Evolutionary conservation across 2,797 vertebrate species (phyloP).

Genomic region (Pachyuromys duprasi): DNA sequence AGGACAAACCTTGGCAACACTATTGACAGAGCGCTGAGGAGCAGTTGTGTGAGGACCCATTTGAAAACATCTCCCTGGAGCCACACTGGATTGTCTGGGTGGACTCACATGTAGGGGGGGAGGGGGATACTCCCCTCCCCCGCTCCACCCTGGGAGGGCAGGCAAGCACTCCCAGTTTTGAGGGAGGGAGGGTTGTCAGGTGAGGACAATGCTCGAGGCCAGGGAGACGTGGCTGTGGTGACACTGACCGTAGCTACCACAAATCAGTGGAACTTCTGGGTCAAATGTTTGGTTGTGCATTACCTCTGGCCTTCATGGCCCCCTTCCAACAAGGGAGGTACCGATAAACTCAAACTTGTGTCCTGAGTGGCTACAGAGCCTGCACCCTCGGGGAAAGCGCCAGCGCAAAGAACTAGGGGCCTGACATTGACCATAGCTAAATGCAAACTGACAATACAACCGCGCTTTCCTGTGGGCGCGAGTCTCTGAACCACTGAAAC

Average conservation of each 20-base stretch:
- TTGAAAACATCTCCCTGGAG: neutral
- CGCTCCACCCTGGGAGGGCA: accelerated
- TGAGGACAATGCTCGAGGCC: neutral
- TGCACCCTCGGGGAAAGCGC: neutral
- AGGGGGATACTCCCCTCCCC: neutral
- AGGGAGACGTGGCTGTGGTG: neutral
- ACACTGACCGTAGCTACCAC: accelerated
- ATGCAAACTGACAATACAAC: neutral
- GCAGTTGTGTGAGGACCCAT: neutral
- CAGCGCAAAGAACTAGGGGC: neutral
- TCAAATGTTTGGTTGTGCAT: accelerated
- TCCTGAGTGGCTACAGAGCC: neutral
- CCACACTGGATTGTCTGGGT: neutral
- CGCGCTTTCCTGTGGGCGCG: neutral
- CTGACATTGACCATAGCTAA: neutral
- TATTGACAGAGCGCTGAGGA: neutral
- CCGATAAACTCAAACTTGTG: accelerated
- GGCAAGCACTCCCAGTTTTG: neutral
- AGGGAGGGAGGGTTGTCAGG: neutral
- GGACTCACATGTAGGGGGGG: neutral
- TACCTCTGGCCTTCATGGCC: neutral
- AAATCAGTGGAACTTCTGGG: neutral
- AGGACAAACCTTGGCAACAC: neutral
- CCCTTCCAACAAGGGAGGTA: too few species aligned
- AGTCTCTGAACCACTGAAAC: neutral